Percentiles rank a stretch among this genome's conserved stretches.
Conservation (phyloP, 1,140 invertebrate genomes). For the Onthophagus taurus region DNA sequence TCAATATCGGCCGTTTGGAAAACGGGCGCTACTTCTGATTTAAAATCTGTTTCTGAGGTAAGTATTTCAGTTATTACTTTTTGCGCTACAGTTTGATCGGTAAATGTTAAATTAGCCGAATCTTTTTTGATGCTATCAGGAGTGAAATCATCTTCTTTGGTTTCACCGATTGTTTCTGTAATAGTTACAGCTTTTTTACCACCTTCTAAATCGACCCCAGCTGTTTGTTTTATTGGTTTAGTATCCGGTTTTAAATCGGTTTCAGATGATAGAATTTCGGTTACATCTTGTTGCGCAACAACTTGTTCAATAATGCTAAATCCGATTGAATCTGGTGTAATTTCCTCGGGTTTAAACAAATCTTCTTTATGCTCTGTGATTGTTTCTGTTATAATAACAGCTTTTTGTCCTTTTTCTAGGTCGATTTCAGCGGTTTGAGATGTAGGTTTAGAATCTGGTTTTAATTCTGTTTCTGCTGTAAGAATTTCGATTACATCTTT, state of each 20-base stretch:
- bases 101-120: conserved; percentile 1
- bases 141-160: conserved; percentile 37
- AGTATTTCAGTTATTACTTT: neutral
- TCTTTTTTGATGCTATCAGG: neutral
- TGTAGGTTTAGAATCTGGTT: conserved; percentile 22
- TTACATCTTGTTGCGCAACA: conserved; percentile 28
- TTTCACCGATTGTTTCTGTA: conserved; percentile 33
- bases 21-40: conserved; percentile 43
- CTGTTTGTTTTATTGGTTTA: neutral
- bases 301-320: conserved; percentile 30
- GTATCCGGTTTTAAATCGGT: neutral
- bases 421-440: conserved; percentile 27
- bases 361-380: conserved; percentile 18
- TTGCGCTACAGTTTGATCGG: conserved; percentile 1
- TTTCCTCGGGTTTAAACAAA: conserved; percentile 10
- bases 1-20: conserved; percentile 49
- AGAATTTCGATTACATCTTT: no score
- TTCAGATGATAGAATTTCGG: conserved; percentile 6
- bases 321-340: neutral
- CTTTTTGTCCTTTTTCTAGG: conserved; percentile 34
- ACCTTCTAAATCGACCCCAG: conserved; percentile 15
- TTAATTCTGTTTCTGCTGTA: no score
- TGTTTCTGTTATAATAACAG: conserved; percentile 35
- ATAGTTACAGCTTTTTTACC: conserved; percentile 7
- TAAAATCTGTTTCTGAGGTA: no score